Evolutionary conservation across 2,797 vertebrate genomes (phyloP).

Genomic region (Okamejei kenojei): DNA sequence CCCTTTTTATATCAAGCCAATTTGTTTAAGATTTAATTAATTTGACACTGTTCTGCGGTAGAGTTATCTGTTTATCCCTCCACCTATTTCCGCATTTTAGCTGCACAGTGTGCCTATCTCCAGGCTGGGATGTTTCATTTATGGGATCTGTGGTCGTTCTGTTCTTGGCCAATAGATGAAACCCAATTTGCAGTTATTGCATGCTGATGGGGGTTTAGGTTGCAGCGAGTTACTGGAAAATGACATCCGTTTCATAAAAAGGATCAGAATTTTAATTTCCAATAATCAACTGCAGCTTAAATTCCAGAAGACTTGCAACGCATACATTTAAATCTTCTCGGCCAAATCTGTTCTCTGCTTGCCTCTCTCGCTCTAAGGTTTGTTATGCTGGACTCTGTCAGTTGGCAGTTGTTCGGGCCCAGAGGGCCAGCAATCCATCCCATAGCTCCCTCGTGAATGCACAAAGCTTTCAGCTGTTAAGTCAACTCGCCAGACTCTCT

Average conservation of each 20-base stretch:
- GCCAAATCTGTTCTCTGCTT: not conserved
- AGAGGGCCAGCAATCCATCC: not conserved
- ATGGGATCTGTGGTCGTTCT: not conserved
- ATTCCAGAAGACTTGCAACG: not conserved
- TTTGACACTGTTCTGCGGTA: not conserved
- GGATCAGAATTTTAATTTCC: not conserved
- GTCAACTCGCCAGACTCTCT: not conserved
- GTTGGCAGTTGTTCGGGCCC: not conserved
- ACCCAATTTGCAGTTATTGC: not conserved
- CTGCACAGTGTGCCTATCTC: not conserved
- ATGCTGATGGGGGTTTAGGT: not conserved
- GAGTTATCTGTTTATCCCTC: not conserved
- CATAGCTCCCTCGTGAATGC: constrained; percentile 7
- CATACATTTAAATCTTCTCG: not conserved
- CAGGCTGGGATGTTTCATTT: not conserved
- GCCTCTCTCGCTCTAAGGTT: not conserved
- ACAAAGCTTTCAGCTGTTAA: constrained; percentile 24
- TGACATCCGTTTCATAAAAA: not conserved
- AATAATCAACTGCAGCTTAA: not conserved
- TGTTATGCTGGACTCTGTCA: not conserved
- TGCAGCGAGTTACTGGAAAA: not conserved
- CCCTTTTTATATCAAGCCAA: not conserved
- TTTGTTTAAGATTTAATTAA: too few species aligned
- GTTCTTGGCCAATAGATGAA: not conserved
- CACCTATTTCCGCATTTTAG: not conserved